Evolutionary conservation across 2,888 invertebrate species (phyloP), one percentile per base, ranked within the genome.

Genomic region (Eupithecia subfuscata): DNA sequence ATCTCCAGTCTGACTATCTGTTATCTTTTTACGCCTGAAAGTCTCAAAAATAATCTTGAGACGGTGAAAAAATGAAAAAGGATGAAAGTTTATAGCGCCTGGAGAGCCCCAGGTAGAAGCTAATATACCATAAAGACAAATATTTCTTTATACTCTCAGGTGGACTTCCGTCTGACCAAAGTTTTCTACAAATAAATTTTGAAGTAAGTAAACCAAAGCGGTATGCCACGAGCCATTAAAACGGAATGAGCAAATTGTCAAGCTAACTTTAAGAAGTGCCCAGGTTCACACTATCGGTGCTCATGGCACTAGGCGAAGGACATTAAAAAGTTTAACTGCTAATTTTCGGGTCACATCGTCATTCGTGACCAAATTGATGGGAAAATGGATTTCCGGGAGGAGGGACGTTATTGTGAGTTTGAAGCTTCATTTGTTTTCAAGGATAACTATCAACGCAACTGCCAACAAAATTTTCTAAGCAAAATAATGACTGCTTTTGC

Each of bases 311-410:
- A 79, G 79, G 81, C 75, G 76, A 83, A 82, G 60, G 84, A 89
- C 90, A 91, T 92, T 92, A 92, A 91, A 92, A 93, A 92, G 90
- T 93, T 92, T 87, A 90, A 89, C 89, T 86, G 88, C 89, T 91
- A 92, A 92, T 92, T 92, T 91, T 84, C 85, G 88, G 89, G 89
- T 89, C 89, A 89, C 87, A 89, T 85, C 83, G 87, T 87, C 85
- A 85, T 91, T 91, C 89, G 89, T 89, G 88, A 87, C 88, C 85
- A 85, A 85, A 90, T 90, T 89, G 89, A 91, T 86, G 90, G 85
- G 88, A 82, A 90, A 93, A 92, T 91, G 90, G 88, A 87, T 90
- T 91, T 89, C 87, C 87, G 87, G 84, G 48, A 70, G 77, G 63
- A 74, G 75, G 74, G 81, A 84, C 75, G 43, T 73, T 74, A 43